A percentile compares a stretch with the other conserved stretches of the same genome.
Evolutionary conservation across 2,797 vertebrate genomes (phyloP).

Genomic region (Staurois parvus): DNA sequence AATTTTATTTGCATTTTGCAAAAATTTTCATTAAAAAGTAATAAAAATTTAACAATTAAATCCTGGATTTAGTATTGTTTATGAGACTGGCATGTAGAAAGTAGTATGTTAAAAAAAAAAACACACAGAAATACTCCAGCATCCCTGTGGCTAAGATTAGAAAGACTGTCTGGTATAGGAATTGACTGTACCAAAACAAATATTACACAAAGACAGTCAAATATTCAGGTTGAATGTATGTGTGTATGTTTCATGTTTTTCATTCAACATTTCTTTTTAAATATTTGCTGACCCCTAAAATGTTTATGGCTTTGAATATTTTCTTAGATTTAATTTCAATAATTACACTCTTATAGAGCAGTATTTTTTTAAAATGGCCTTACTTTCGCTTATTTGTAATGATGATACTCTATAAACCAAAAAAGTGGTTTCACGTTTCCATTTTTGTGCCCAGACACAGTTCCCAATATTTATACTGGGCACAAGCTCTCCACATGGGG

Average conservation of each 20-base stretch:
- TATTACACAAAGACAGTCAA: slow-evolving; percentile 46
- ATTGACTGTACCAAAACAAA: slow-evolving; percentile 37
- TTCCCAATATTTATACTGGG: slow-evolving; percentile 47
- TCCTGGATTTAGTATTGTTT: not conserved
- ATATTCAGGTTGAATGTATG: slow-evolving; percentile 1
- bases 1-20: no score
- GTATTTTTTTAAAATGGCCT: slow-evolving; percentile 50
- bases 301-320: slow-evolving; percentile 44
- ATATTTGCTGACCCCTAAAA: slow-evolving; percentile 50
- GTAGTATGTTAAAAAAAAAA: slow-evolving; percentile 31
- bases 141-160: slow-evolving; percentile 17
- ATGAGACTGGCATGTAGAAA: not conserved
- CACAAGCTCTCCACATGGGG: slow-evolving; percentile 13
- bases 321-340: slow-evolving; percentile 47
- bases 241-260: slow-evolving; percentile 22
- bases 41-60: no score
- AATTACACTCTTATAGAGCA: slow-evolving; percentile 55
- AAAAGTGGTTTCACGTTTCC: slow-evolving; percentile 33
- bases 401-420: slow-evolving; percentile 52
- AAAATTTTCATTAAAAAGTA: no score
- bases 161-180: slow-evolving; percentile 11
- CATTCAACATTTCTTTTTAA: slow-evolving; percentile 33
- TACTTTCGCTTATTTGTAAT: slow-evolving; percentile 55
- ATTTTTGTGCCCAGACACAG: slow-evolving; percentile 51
- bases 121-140: slow-evolving; percentile 5